Conservation (phyloP, 2,113 vertebrate genomes). For the Galeopterus variegatus region DNA sequence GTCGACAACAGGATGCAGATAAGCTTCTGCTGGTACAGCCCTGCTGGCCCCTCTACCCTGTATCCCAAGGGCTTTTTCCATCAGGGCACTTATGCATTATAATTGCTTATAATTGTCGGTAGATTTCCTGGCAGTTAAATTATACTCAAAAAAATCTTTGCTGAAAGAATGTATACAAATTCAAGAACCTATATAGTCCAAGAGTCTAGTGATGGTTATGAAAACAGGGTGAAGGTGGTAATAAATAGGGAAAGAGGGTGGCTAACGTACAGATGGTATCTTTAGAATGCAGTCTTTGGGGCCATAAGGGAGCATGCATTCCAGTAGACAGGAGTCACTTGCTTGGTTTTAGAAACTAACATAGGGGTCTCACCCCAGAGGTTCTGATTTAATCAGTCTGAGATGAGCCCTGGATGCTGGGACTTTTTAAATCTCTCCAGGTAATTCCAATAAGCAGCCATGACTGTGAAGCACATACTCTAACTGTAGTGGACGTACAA, state of each 20-base stretch:
- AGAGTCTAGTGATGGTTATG: not conserved
- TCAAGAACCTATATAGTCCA: not conserved
- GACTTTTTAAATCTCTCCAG: not conserved
- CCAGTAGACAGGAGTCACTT: too few relatives aligned
- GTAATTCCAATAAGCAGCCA: not conserved
- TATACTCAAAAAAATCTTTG: not conserved
- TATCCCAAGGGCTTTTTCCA: not conserved
- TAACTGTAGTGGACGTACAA: not conserved
- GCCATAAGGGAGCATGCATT: not conserved
- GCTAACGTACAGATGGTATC: not conserved
- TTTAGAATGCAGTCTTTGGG: not conserved
- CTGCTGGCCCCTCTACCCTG: not conserved
- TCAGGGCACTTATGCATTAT: rapidly evolving
- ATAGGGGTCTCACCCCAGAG: not conserved
- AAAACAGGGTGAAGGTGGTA: not conserved
- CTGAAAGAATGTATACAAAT: not conserved
- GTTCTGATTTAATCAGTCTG: not conserved
- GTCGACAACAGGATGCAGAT: not conserved
- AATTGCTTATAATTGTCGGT: not conserved
- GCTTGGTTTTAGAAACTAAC: not conserved
- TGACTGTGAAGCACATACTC: not conserved
- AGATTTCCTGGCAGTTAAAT: not conserved
- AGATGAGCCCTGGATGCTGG: not conserved
- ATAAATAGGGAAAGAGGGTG: not conserved
- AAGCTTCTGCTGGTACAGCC: not conserved